phyloP scores from a whole-genome alignment of 53 echinoderm and acorn worm species.

The Luidia sarsii region DNA sequence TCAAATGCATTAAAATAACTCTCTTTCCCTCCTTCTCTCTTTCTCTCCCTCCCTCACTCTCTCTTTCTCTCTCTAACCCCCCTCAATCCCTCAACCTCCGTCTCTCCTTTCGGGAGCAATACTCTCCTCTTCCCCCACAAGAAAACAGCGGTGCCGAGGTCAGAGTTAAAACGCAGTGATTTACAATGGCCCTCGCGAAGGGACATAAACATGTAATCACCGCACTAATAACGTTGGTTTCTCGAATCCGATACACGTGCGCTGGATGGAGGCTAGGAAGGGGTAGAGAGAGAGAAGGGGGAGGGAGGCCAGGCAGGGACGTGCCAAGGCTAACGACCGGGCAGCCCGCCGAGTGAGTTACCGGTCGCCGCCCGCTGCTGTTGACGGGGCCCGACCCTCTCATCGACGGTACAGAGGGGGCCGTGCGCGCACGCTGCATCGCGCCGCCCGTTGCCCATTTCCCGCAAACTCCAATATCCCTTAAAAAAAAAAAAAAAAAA shows the following conservation, averaged over 20 bases:
- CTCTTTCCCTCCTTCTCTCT: neutral
- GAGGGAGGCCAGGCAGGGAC: conserved; percentile 22
- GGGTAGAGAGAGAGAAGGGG: too few species aligned
- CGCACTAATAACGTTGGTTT: conserved; percentile 30
- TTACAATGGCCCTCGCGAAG: conserved; percentile 42
- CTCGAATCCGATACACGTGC: conserved; percentile 38
- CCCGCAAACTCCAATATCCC: too few species aligned
- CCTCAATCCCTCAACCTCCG: too few species aligned
- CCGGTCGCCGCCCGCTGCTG: too few species aligned
- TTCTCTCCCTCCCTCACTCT: too few species aligned
- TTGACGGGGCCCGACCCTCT: too few species aligned
- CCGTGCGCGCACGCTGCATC: too few species aligned
- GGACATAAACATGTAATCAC: conserved; percentile 60
- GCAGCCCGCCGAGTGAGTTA: neutral
- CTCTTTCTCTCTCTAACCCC: too few species aligned
- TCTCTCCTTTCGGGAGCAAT: too few species aligned
- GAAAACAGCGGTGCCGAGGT: neutral
- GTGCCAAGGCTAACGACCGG: conserved; percentile 50
- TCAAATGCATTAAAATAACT: conserved; percentile 36
- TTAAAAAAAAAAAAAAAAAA: too few species aligned
- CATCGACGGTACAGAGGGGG: too few species aligned
- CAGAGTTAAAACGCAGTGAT: conserved; percentile 52
- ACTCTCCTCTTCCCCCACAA: too few species aligned
- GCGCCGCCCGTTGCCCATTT: conserved; percentile 15
- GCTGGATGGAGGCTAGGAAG: neutral